Evolutionary conservation across 2,888 invertebrate genomes (phyloP).

Genomic region (Netelia fuscicornis): DNA sequence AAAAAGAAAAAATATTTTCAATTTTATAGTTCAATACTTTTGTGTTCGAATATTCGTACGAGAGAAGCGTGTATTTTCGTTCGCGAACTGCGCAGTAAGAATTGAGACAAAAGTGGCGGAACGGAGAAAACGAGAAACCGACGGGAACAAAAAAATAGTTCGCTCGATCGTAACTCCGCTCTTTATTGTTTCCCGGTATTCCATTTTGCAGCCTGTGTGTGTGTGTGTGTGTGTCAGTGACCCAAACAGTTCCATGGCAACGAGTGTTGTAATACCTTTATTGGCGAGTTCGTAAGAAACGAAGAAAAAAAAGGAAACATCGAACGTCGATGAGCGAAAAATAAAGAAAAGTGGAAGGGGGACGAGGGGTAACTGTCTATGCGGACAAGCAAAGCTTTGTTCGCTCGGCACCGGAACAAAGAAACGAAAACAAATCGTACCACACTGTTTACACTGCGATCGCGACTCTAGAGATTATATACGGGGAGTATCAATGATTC

Average conservation of each 20-base stretch:
- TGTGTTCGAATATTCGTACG: too few relatives aligned
- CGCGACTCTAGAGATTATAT: constrained; percentile 18
- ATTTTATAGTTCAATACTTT: neutral
- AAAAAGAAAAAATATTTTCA: neutral
- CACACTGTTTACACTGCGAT: constrained; percentile 37
- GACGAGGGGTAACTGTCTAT: neutral
- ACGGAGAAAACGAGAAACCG: neutral
- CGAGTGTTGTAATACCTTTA: constrained; percentile 15
- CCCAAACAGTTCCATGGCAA: constrained; percentile 39
- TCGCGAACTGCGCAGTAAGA: neutral
- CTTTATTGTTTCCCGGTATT: constrained; percentile 39
- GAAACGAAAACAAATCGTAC: constrained; percentile 30
- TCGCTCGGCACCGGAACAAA: constrained; percentile 36
- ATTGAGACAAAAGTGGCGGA: neutral
- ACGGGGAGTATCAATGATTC: constrained; percentile 23
- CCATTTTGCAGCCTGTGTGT: neutral
- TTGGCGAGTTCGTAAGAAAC: constrained; percentile 13
- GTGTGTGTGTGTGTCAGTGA: constrained; percentile 29
- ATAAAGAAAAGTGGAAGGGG: constrained; percentile 3
- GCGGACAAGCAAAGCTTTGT: constrained; percentile 58
- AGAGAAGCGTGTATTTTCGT: neutral
- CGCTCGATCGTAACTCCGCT: neutral
- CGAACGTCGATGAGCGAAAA: constrained; percentile 22
- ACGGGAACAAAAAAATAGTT: constrained; percentile 15
- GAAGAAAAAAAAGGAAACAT: constrained; percentile 16